A percentile compares a stretch with the other conserved stretches of the same genome.
These are phyloP conservation scores for Poecilobothrus nobilitatus DNA, from an alignment of 2,888 invertebrate species.

Conservation along the genomic window DNA sequence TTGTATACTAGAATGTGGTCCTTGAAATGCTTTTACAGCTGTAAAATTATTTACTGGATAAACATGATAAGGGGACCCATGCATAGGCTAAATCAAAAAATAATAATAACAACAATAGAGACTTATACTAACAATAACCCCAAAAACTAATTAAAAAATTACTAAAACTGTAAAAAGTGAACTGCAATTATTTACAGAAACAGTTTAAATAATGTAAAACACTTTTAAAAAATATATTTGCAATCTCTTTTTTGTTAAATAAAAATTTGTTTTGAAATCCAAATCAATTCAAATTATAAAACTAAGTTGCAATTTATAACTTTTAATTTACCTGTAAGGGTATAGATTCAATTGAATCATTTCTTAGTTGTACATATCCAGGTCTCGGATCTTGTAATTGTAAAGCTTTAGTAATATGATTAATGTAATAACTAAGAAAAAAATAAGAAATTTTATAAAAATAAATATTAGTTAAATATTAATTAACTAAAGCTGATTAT, in stretches of 20 bases:
- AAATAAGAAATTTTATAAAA: constrained; percentile 7
- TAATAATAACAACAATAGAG: constrained; percentile 12
- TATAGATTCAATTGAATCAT: constrained; percentile 51
- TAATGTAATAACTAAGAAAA: constrained; percentile 60
- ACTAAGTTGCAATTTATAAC: no score
- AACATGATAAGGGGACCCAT: constrained; percentile 66
- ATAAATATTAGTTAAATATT: no score
- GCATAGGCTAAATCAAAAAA: constrained; percentile 43
- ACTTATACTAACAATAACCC: constrained; percentile 7
- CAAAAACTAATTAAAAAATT: not conserved
- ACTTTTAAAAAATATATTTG: constrained; percentile 10
- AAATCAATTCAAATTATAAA: constrained; percentile 7
- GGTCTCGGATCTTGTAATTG: constrained; percentile 70
- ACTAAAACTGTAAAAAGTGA: not conserved
- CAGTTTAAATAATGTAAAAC: not conserved
- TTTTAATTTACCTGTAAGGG: constrained; percentile 52
- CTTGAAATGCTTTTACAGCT: constrained; percentile 54
- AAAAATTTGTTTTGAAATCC: no score
- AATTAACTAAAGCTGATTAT: no score
- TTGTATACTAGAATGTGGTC: constrained; percentile 39
- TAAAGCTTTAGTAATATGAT: constrained; percentile 63
- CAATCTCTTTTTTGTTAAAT: not conserved
- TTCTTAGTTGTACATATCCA: constrained; percentile 48
- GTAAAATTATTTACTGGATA: constrained; percentile 57
- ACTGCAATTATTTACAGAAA: not conserved